phyloP scores from a whole-genome alignment of 2,797 vertebrate species.

The Spatula clypeata region DNA sequence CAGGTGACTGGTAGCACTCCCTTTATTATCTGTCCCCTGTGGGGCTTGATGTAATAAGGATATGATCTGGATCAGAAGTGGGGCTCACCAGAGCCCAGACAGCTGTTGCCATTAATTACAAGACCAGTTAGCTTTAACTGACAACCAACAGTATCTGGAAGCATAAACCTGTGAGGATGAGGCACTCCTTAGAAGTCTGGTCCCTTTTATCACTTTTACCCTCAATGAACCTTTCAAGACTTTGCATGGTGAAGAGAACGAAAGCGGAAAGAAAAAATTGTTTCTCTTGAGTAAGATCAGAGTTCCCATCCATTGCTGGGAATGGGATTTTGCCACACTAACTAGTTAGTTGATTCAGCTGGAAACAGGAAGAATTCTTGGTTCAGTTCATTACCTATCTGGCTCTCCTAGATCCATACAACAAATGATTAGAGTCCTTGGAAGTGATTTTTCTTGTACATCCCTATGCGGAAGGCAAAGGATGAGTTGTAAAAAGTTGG shows the following conservation, averaged over 20 bases:
- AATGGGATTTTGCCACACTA: conserved; percentile 1
- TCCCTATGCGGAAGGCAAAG: not conserved
- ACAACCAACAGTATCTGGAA: not conserved
- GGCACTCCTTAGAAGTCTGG: not conserved
- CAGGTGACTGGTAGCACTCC: not conserved
- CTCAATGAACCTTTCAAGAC: not conserved
- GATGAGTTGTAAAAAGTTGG: not conserved
- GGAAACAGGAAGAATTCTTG: conserved; percentile 9
- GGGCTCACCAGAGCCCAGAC: not conserved
- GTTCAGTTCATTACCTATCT: not conserved
- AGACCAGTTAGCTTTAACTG: not conserved
- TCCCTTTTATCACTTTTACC: not conserved
- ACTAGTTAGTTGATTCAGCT: not conserved
- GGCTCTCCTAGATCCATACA: not conserved
- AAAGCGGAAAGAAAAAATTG: conserved; percentile 5
- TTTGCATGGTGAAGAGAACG: not conserved
- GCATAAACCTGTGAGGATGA: not conserved
- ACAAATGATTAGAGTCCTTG: not conserved
- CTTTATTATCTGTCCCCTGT: rapidly evolving
- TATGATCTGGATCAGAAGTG: not conserved
- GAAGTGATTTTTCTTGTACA: not conserved
- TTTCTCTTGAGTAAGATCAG: not conserved
- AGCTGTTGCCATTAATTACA: not conserved
- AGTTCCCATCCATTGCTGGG: not conserved
- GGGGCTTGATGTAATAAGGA: not conserved